phyloP scores from a whole-genome alignment of 2,888 invertebrate species.

The Metellina segmentata region DNA sequence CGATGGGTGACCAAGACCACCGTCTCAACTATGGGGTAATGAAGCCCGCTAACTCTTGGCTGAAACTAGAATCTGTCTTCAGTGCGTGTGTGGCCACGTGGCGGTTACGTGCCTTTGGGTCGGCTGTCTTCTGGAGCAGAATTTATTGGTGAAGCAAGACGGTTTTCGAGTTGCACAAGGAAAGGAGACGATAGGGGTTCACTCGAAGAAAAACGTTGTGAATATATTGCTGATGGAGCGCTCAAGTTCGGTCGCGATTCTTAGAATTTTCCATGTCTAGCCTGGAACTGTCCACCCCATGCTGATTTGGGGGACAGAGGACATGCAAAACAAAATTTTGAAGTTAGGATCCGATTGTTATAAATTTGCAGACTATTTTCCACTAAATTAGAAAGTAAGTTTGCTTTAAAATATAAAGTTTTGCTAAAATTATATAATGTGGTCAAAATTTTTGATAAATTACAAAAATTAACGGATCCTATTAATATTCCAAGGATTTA shows the following conservation, averaged over 20 bases:
- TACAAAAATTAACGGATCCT: no score
- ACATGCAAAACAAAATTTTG: no score
- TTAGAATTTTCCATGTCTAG: background rate
- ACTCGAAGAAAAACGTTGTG: background rate
- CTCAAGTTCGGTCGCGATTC: constrained; percentile 2
- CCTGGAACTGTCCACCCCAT: constrained; percentile 10
- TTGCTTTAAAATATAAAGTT: no score
- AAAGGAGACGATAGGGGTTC: constrained; percentile 35
- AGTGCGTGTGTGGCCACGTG: constrained; percentile 36
- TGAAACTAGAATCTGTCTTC: background rate
- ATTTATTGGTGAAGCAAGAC: constrained; percentile 38
- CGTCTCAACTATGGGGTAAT: background rate
- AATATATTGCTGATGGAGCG: constrained; percentile 19
- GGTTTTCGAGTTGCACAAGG: background rate
- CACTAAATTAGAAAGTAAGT: no score
- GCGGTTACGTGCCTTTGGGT: background rate
- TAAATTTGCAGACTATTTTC: no score
- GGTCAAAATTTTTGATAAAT: no score
- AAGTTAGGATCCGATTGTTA: no score
- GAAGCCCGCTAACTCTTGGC: background rate
- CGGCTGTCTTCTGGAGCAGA: constrained; percentile 2
- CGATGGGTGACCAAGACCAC: constrained; percentile 40
- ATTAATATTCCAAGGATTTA: no score
- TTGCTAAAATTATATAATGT: no score
- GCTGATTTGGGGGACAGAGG: background rate